Evolutionary conservation across 1,140 invertebrate species (phyloP), one percentile per base, ranked within the genome.

Genomic region (Scaptomyza montana): DNA sequence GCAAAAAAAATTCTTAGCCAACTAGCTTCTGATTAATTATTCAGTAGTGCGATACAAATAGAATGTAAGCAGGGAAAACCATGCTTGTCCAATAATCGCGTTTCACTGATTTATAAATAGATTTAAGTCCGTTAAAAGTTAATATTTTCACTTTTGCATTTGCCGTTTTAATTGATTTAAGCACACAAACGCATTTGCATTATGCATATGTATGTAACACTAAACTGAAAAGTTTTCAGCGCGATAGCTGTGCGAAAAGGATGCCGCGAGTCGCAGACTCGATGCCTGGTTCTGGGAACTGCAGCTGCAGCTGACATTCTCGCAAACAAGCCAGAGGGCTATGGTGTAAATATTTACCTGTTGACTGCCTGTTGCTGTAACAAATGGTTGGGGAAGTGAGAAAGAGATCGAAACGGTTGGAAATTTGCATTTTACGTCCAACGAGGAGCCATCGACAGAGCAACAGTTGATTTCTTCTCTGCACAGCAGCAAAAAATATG

Each of bases 341-440:
- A 10, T 25, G 25, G 47, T 46, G 43, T 30, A 60, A 72, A 67
- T 45, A 72, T 36, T 50, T 41, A 72, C 69, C 63, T 72, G 69
- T 72, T 72, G 1, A n/a, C 19, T 47, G 74, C 72, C 74, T 81
- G 79, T 70, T 74, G 77, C 80, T 78, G 71, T 54, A 43, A 13
- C 45, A 47, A 39, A 45, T 33, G 28, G 57, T 33, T 56, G 25
- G 25, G 25, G 39, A 50, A 10, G 59, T 61, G 13, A n/a, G n/a
- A 46, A 54, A 76, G 46, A 59, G 75, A 67, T 56, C 46, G 67
- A 65, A 45, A 6, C 51, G 63, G 16, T 5, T 2, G 8, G 21
- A 65, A 56, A 46, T 65, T 65, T 65, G 51, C 51, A 13, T 55
- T 10, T 33, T 2, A n/a, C 9, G 16, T 41, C 19, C 36, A 21